A percentile compares a stretch with the other conserved stretches of the same genome.
Evolutionary conservation across 2,888 invertebrate genomes (phyloP).

Genomic region (Tetragnatha montana): DNA sequence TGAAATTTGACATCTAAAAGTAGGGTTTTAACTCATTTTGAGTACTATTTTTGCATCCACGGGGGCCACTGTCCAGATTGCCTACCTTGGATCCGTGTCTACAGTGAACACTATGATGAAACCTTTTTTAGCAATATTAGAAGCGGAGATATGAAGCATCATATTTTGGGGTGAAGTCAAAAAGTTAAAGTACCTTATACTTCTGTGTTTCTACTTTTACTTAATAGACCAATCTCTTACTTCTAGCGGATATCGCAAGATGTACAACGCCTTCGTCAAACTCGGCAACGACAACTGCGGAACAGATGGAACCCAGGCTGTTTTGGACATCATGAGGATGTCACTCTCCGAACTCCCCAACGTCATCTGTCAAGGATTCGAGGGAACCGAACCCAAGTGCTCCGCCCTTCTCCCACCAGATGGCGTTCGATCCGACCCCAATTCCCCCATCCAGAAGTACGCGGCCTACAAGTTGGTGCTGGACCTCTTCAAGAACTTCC

Average conservation of each 20-base stretch:
- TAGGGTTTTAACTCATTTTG: too few relatives aligned
- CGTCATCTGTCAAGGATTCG: constrained; percentile 52
- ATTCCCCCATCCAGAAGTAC: constrained; percentile 3
- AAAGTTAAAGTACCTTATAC: too few relatives aligned
- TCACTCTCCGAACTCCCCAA: constrained; percentile 47
- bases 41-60: too few relatives aligned
- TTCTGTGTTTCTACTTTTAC: neutral
- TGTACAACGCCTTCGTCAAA: constrained; percentile 22
- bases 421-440: constrained; percentile 36
- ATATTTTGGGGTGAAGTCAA: too few relatives aligned
- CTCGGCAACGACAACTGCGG: constrained; percentile 50
- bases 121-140: too few relatives aligned
- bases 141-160: too few relatives aligned
- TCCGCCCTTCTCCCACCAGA: constrained; percentile 40
- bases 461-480: constrained; percentile 20
- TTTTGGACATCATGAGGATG: constrained; percentile 21
- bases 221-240: neutral
- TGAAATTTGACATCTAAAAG: too few relatives aligned
- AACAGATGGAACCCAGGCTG: constrained; percentile 27
- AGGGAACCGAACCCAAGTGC: constrained; percentile 40
- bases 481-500: constrained; percentile 42
- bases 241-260: constrained; percentile 54
- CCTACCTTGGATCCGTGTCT: too few relatives aligned
- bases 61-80: too few relatives aligned
- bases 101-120: too few relatives aligned